These are phyloP conservation scores for Threskiornis aethiopicus DNA, from an alignment of 2,797 vertebrate genomes.

Conservation along the genomic window DNA sequence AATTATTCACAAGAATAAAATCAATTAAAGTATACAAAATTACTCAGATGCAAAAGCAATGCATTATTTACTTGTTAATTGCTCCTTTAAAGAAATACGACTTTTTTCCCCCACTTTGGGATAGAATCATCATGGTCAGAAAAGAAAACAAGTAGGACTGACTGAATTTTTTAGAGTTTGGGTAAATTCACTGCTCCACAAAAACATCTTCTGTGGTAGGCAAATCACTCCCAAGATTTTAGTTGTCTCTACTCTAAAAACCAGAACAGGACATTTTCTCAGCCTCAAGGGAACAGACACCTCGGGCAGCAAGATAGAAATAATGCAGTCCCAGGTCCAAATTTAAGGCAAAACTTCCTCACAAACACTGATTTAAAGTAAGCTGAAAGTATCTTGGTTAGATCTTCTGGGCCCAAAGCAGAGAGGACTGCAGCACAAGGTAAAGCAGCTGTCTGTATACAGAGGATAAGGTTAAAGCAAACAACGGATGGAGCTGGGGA, in stretches of 20 bases:
- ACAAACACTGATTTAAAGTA: background rate
- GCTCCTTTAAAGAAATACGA: background rate
- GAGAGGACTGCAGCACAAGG: background rate
- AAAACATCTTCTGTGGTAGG: background rate
- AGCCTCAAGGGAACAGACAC: background rate
- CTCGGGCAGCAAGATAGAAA: background rate
- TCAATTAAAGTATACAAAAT: background rate
- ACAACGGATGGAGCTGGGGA: background rate
- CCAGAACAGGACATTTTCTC: background rate
- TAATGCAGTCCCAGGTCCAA: background rate
- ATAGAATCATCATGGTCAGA: background rate
- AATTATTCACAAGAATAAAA: background rate
- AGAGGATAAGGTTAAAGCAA: background rate
- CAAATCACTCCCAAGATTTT: background rate
- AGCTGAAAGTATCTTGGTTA: background rate
- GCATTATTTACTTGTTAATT: conserved; percentile 1
- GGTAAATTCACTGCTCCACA: background rate
- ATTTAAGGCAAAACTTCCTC: background rate
- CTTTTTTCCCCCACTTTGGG: background rate
- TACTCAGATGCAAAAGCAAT: background rate
- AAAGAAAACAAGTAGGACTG: background rate
- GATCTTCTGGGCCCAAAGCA: background rate
- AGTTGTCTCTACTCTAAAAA: background rate
- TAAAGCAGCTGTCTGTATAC: background rate
- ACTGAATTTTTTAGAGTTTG: background rate